These are phyloP conservation scores for Lithophane ornitopus DNA, from an alignment of 2,888 invertebrate species.

Conservation along the genomic window DNA sequence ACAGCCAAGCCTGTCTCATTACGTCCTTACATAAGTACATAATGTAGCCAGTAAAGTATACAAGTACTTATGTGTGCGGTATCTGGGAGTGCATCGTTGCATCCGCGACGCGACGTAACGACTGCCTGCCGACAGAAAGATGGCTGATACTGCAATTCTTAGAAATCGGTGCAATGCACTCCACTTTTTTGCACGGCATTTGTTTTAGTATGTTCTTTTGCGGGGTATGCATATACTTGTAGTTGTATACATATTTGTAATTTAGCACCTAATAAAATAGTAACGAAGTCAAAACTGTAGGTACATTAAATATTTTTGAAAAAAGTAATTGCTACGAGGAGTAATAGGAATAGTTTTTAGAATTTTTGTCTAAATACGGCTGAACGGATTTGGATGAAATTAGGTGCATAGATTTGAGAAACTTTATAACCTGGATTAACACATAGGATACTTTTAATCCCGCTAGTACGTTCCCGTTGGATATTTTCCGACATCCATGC, in stretches of 20 bases:
- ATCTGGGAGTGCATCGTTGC: conserved; percentile 85
- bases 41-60: conserved; percentile 51
- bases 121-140: conserved; percentile 77
- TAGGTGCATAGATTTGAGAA: background rate
- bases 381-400: background rate
- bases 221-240: conserved; percentile 8
- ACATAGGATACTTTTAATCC: background rate
- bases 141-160: conserved; percentile 85
- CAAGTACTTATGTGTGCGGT: conserved; percentile 46
- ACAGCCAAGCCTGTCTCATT: conserved; percentile 56
- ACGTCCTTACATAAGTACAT: conserved; percentile 49
- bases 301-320: too few species aligned
- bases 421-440: background rate
- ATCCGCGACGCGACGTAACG: conserved; percentile 81
- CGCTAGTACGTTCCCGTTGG: background rate
- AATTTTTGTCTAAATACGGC: background rate
- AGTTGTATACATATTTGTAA: conserved; percentile 9
- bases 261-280: background rate
- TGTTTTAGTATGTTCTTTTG: conserved; percentile 45
- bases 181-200: conserved; percentile 72
- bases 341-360: too few species aligned
- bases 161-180: conserved; percentile 82
- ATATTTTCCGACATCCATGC: background rate
- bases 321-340: background rate
- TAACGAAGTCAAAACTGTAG: background rate